Evolutionary conservation across 2,113 vertebrate species (phyloP).

Genomic region (Microcebus griseorufus): DNA sequence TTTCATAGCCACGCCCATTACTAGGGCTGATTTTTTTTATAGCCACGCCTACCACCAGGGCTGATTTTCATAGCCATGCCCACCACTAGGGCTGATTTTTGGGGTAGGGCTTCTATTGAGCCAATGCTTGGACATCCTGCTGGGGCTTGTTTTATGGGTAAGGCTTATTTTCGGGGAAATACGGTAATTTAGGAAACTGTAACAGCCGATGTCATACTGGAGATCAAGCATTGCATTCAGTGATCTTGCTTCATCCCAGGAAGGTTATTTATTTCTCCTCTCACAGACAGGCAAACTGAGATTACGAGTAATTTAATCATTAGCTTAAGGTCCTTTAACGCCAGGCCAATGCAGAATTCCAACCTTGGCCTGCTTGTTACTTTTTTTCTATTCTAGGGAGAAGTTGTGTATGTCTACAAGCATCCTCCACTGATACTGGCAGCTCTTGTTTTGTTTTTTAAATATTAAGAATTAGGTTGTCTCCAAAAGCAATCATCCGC

Average conservation of each 20-base stretch:
- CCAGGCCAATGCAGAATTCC: not conserved
- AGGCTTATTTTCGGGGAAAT: too few relatives aligned
- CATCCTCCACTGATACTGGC: not conserved
- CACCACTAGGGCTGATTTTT: too few relatives aligned
- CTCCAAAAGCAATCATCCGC: not conserved
- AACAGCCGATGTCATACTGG: not conserved
- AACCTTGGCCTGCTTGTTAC: not conserved
- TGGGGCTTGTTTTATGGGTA: too few relatives aligned
- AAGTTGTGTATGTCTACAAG: not conserved
- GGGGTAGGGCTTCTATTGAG: too few relatives aligned
- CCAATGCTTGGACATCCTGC: too few relatives aligned
- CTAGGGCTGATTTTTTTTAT: too few relatives aligned
- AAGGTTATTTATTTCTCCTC: not conserved
- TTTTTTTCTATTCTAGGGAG: not conserved
- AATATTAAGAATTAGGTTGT: not conserved
- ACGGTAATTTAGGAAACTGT: not conserved
- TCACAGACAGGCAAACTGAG: not conserved
- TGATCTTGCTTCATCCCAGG: not conserved
- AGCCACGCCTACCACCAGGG: too few relatives aligned
- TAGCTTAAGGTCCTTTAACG: not conserved
- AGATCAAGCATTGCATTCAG: not conserved
- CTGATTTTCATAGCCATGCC: too few relatives aligned
- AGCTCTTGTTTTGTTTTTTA: conserved; percentile 24
- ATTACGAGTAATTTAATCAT: not conserved
- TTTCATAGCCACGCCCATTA: too few relatives aligned